Evolutionary conservation across 2,113 vertebrate genomes (phyloP).

Genomic region (Galemys pyrenaicus): DNA sequence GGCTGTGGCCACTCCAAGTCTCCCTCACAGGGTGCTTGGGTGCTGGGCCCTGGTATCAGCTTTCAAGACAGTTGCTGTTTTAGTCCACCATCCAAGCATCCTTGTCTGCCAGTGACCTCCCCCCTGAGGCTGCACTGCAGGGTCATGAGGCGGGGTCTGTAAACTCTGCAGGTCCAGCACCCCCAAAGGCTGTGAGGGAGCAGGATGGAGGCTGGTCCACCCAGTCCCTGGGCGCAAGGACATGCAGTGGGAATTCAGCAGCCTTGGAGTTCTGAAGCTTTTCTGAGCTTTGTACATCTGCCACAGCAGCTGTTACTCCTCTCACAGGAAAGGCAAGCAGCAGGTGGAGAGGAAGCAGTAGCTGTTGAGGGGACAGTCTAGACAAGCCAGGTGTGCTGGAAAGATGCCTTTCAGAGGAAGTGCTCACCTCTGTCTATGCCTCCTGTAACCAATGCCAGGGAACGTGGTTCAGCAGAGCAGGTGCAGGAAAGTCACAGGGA

Average conservation of each 20-base stretch:
- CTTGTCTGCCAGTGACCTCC: background rate
- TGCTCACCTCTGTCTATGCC: background rate
- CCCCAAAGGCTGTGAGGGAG: background rate
- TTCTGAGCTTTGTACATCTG: conserved; percentile 11
- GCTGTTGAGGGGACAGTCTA: background rate
- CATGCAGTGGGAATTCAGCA: background rate
- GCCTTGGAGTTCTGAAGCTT: background rate
- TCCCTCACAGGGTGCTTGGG: background rate
- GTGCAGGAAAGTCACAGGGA: background rate
- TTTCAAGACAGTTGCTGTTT: background rate
- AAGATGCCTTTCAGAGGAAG: background rate
- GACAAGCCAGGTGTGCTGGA: background rate
- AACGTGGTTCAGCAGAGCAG: background rate
- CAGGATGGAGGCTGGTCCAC: background rate
- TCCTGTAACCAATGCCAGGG: background rate
- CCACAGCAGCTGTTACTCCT: background rate
- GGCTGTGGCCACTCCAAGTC: background rate
- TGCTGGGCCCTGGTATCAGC: background rate
- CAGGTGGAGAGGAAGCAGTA: background rate
- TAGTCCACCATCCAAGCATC: background rate
- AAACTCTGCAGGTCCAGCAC: background rate
- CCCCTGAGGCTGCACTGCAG: background rate
- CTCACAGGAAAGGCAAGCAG: background rate
- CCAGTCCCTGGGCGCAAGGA: background rate
- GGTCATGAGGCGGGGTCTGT: background rate